Base-by-base conservation (phyloP, 64 coral and sea anemone species). In the Trachythela sp. region DNA sequence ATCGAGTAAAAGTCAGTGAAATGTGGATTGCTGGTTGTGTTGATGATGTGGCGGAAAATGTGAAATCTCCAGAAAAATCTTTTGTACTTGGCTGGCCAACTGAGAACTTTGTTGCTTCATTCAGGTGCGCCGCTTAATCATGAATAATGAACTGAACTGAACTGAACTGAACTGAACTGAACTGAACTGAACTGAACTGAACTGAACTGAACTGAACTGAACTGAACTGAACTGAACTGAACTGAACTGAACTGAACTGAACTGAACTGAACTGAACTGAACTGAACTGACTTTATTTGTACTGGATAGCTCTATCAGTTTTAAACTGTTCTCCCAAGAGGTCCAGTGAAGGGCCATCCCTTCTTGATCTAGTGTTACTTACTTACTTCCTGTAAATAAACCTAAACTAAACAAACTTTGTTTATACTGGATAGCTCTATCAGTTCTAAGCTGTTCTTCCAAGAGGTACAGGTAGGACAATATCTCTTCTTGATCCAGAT, bases 71-170 rank as follows among this genome's bases (percentile, higher is more conserved):
- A 11, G 75, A 80, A 2, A 80, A 80, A 39, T 80, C 75, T 1
- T 80, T 80, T 37, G 33, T 80, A 18, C 6, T 80, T 37, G 75
- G 75, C 30, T 80, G 75, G 75, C 75, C 75, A 37, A 80, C 75
- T 37, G 75, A 80, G 75, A 80, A 80, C 75, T 80, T 80, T 22
- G 75, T 80, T 15, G 75, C 75, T 2, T 36, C 75, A 2, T 80
- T 80, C 20, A 80, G 75, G 75, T 80, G 34, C 32, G 15, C 0
- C 32, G 17, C 34, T 30, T 80, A 29, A 18, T 37, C 17, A 72
- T n/a, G n/a, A n/a, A n/a, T n/a, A n/a, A n/a, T n/a, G n/a, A n/a
- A n/a, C n/a, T n/a, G n/a, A n/a, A n/a, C n/a, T n/a, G n/a, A n/a
- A n/a, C n/a, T n/a, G n/a, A n/a, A n/a, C n/a, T n/a, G n/a, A n/a